phyloP scores from a whole-genome alignment of 2,888 invertebrate species.

The Meandrusa payeni region DNA sequence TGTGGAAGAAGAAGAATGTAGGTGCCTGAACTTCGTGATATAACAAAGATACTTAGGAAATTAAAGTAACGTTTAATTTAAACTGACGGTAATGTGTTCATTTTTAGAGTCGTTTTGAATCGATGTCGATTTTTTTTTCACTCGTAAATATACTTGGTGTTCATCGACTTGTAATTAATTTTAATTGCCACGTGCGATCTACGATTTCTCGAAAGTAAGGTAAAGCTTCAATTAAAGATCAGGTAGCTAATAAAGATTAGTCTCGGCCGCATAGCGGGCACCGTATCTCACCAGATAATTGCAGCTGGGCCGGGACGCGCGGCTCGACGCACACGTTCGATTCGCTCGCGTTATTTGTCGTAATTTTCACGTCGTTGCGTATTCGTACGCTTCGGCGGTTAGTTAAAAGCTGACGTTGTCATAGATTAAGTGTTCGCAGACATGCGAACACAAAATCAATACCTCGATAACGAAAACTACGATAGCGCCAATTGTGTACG shows the following conservation, averaged over 20 bases:
- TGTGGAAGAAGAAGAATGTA: no score
- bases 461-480: no score
- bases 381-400: conserved; percentile 50
- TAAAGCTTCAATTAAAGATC: conserved; percentile 15
- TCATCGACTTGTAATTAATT: no score
- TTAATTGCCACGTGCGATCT: conserved; percentile 5
- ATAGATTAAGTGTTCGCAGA: conserved; percentile 43
- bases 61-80: no score
- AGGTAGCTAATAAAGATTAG: conserved; percentile 20
- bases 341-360: conserved; percentile 51
- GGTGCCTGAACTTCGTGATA: no score
- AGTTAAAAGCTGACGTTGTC: conserved; percentile 52
- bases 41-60: no score
- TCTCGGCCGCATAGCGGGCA: conserved; percentile 9
- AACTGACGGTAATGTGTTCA: no score
- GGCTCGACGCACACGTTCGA: conserved; percentile 40
- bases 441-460: neutral
- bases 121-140: no score
- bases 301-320: conserved; percentile 52
- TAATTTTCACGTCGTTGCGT: conserved; percentile 73
- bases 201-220: conserved; percentile 11
- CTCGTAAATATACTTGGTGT: no score
- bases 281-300: conserved; percentile 42
- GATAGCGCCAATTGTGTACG: no score
- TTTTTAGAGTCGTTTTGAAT: no score